A percentile compares a stretch with the other conserved stretches of the same genome.
Evolutionary conservation across 92 coral and sea anemone species (phyloP).

Genomic region (Epizoanthus ramosus): DNA sequence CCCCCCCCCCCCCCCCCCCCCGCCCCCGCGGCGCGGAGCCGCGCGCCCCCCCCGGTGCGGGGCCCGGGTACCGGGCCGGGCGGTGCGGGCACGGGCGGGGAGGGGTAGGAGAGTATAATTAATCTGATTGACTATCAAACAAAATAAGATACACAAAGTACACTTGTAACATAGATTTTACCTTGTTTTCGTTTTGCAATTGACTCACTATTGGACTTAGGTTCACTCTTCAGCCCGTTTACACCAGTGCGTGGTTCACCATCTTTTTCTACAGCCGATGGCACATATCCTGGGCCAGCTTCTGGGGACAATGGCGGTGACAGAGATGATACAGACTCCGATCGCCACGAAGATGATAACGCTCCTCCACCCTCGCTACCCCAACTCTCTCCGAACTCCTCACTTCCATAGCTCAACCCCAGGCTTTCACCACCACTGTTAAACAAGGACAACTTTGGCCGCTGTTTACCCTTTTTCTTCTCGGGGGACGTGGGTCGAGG

Average conservation of each 20-base stretch:
- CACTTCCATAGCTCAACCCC: constrained; percentile 62
- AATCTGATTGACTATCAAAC: no score
- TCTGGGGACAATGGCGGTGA: constrained; percentile 94
- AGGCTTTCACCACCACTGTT: constrained; percentile 60
- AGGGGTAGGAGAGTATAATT: no score
- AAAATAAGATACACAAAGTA: no score
- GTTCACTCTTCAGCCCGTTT: constrained; percentile 46
- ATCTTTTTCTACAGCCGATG: constrained; percentile 62
- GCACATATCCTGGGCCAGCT: constrained; percentile 68
- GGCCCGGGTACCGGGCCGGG: no score
- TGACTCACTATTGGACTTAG: constrained; percentile 51
- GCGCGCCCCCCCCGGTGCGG: no score
- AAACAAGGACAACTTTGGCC: constrained; percentile 85
- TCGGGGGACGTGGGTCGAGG: constrained; percentile 52
- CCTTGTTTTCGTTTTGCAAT: constrained; percentile 75
- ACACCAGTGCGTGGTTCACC: constrained; percentile 14
- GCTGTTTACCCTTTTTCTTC: constrained; percentile 69
- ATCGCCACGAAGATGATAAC: constrained; percentile 73
- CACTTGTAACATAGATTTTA: background rate
- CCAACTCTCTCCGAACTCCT: constrained; percentile 86
- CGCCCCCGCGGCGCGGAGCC: no score
- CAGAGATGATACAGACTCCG: constrained; percentile 59
- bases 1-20: no score
- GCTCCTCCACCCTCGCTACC: constrained; percentile 57
- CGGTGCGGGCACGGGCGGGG: no score